Evolutionary conservation across 1,140 invertebrate genomes (phyloP).

Genomic region (Anastrepha obliqua): DNA sequence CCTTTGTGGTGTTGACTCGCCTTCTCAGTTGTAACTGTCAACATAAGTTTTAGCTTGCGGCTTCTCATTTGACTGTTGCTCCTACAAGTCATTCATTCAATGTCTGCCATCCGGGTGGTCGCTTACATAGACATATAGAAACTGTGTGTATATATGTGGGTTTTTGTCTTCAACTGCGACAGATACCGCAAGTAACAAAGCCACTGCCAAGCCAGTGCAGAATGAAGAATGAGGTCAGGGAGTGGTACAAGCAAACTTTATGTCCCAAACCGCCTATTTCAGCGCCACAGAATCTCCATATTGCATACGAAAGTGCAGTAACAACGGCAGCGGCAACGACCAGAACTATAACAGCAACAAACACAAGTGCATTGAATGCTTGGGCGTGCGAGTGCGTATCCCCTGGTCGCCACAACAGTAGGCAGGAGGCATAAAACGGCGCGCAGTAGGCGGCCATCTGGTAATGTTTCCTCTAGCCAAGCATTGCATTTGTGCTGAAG

Average conservation of each 20-base stretch:
- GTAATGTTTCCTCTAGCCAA: not conserved
- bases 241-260: slow-evolving; percentile 28
- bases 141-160: too few relatives aligned
- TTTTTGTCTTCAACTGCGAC: not conserved
- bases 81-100: slow-evolving; percentile 51
- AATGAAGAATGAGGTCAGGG: slow-evolving; percentile 44
- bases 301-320: not conserved
- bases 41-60: slow-evolving; percentile 52
- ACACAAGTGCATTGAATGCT: not conserved
- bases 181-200: not conserved
- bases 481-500: not conserved
- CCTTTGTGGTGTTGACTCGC: slow-evolving; percentile 48
- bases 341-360: too few relatives aligned
- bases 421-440: slow-evolving; percentile 4
- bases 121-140: not conserved
- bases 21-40: slow-evolving; percentile 48
- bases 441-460: not conserved
- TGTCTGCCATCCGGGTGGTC: slow-evolving; percentile 33
- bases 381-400: not conserved
- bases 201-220: slow-evolving; percentile 19
- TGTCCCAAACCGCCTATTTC: slow-evolving; percentile 31
- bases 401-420: not conserved
- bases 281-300: slow-evolving; percentile 33
- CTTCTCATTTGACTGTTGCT: slow-evolving; percentile 52
- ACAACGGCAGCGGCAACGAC: not conserved